Conservation (phyloP, 2,888 invertebrate species). For the Cosmia pyralina region DNA sequence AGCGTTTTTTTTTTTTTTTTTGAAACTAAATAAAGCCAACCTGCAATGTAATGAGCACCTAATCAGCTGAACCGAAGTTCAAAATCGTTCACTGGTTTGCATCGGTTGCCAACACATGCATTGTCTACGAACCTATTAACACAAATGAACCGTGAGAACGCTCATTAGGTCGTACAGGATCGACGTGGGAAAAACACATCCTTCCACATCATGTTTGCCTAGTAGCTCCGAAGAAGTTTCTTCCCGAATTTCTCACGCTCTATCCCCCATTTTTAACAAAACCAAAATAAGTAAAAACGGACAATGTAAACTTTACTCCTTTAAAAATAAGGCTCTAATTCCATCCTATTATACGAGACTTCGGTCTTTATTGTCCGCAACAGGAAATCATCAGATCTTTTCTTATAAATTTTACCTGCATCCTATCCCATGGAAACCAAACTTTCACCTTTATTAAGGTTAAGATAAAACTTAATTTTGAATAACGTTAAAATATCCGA, state of each 20-base stretch:
- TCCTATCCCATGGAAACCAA: constrained; percentile 56
- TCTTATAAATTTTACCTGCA: constrained; percentile 76
- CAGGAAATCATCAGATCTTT: constrained; percentile 75
- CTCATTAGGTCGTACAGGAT: constrained; percentile 62
- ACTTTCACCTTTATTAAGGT: constrained; percentile 52
- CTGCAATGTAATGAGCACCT: constrained; percentile 35
- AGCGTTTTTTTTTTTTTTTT: too few species aligned
- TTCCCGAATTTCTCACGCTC: constrained; percentile 90
- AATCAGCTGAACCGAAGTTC: constrained; percentile 41
- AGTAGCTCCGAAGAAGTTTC: constrained; percentile 87
- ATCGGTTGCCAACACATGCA: constrained; percentile 47
- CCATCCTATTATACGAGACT: constrained; percentile 43
- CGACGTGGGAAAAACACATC: constrained; percentile 80
- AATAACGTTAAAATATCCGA: constrained; percentile 17
- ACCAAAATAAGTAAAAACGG: constrained; percentile 67
- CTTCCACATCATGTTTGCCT: constrained; percentile 77
- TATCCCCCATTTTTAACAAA: constrained; percentile 83
- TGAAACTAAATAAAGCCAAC: too few species aligned
- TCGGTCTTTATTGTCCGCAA: constrained; percentile 68
- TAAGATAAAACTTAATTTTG: constrained; percentile 46
- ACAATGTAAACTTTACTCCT: constrained; percentile 60
- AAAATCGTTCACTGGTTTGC: constrained; percentile 54
- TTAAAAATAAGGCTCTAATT: constrained; percentile 58
- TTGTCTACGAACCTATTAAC: constrained; percentile 52
- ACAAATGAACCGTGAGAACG: constrained; percentile 71